Conservation (phyloP, 2,797 vertebrate genomes). For the Parauchenoglanis ngamensis region DNA sequence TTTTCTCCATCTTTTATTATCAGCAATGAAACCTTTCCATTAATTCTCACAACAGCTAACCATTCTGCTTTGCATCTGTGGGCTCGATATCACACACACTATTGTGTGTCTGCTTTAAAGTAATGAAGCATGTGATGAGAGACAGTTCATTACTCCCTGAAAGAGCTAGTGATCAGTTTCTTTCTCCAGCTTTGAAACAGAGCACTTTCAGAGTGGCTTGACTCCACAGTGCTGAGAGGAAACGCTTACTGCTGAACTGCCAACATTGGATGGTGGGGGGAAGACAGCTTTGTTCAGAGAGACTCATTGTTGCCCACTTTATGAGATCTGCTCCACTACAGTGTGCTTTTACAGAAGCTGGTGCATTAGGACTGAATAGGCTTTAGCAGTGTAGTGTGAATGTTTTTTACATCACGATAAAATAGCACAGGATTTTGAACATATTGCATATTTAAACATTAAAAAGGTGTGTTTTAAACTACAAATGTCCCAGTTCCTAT, state of each 20-base stretch:
- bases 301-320: constrained; percentile 12
- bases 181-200: constrained; percentile 59
- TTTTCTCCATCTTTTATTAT: background rate
- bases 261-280: constrained; percentile 43
- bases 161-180: constrained; percentile 65
- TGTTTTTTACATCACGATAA: background rate
- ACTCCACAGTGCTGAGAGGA: constrained; percentile 52
- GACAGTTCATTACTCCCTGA: constrained; percentile 68
- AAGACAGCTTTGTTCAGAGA: constrained; percentile 53
- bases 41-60: constrained; percentile 61
- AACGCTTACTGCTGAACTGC: constrained; percentile 46
- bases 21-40: constrained; percentile 38
- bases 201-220: constrained; percentile 59
- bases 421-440: background rate
- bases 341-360: background rate
- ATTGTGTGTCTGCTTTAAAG: constrained; percentile 68
- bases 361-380: background rate
- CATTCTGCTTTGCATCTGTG: constrained; percentile 65
- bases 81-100: constrained; percentile 70
- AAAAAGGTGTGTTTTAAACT: background rate
- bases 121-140: constrained; percentile 63
- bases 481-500: background rate
- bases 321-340: constrained; percentile 12
- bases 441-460: background rate
- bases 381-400: background rate